A percentile compares a stretch with the other conserved stretches of the same genome.
Evolutionary conservation across 2,888 invertebrate species (phyloP).

Genomic region (Uloborus plumipes): DNA sequence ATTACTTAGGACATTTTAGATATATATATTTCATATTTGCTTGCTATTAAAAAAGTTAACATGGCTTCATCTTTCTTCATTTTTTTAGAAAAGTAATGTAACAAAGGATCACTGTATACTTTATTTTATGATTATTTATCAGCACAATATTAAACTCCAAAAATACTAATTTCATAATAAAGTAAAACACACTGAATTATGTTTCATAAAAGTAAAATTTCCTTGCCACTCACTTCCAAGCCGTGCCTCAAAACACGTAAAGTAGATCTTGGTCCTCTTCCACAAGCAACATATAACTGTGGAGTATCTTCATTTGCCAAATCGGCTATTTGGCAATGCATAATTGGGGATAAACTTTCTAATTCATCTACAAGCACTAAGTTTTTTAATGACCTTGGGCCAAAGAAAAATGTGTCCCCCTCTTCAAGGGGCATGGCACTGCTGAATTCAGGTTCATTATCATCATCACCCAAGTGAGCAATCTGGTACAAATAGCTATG

Average conservation of each 20-base stretch:
- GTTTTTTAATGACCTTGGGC: slow-evolving; percentile 92
- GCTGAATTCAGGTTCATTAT: slow-evolving; percentile 98
- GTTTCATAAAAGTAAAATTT: too few species aligned
- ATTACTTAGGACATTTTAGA: too few species aligned
- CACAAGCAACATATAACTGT: slow-evolving; percentile 96
- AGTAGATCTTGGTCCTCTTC: slow-evolving; percentile 94
- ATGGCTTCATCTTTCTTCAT: too few species aligned
- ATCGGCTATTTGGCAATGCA: slow-evolving; percentile 87
- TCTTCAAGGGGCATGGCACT: slow-evolving; percentile 98
- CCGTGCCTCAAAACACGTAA: slow-evolving; percentile 95
- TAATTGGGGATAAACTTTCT: slow-evolving; percentile 93
- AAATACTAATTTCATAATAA: too few species aligned
- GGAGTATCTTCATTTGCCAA: slow-evolving; percentile 98
- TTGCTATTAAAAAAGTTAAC: too few species aligned
- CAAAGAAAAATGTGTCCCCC: slow-evolving; percentile 99
- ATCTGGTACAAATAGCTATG: slow-evolving; percentile 96
- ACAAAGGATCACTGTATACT: too few species aligned
- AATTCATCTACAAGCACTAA: slow-evolving; percentile 96
- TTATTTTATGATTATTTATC: too few species aligned
- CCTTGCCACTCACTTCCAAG: slow-evolving; percentile 77
- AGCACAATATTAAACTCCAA: too few species aligned
- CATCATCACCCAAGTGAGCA: slow-evolving; percentile 98
- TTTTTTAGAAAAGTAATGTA: too few species aligned
- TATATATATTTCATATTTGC: too few species aligned
- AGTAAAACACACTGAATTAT: too few species aligned